phyloP scores from a whole-genome alignment of 2,888 invertebrate species.

The Aleiodes testaceus region DNA sequence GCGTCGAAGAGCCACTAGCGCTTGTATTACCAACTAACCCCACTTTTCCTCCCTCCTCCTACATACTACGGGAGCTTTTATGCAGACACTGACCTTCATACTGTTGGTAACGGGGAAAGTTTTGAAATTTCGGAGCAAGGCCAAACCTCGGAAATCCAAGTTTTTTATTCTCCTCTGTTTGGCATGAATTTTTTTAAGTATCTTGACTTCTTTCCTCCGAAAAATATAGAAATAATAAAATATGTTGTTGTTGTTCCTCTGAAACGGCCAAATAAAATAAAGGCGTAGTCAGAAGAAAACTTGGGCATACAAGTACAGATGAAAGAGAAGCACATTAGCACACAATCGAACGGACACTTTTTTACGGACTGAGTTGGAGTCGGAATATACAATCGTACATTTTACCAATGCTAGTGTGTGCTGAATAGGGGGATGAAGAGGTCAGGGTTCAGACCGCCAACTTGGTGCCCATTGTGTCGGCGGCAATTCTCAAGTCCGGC shows the following conservation, averaged over 20 bases:
- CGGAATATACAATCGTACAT: conserved; percentile 48
- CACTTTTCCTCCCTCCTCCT: conserved; percentile 34
- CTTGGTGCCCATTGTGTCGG: conserved; percentile 71
- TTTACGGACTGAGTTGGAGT: conserved; percentile 39
- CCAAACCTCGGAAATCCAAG: conserved; percentile 55
- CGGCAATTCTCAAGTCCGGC: conserved; percentile 63
- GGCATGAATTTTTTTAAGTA: background rate
- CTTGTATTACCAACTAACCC: conserved; percentile 48
- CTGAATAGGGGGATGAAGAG: conserved; percentile 50
- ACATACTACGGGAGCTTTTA: conserved; percentile 60
- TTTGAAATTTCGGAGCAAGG: conserved; percentile 71
- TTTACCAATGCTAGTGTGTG: conserved; percentile 49
- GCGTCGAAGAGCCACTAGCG: conserved; percentile 43
- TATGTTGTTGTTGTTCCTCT: conserved; percentile 6
- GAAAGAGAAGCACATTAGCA: conserved; percentile 64
- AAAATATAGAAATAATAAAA: conserved; percentile 4
- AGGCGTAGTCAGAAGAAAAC: conserved; percentile 45
- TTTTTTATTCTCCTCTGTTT: background rate
- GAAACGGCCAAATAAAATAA: background rate
- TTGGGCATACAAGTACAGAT: conserved; percentile 37
- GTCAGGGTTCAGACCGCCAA: conserved; percentile 71
- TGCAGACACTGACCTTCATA: conserved; percentile 73
- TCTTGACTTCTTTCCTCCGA: background rate
- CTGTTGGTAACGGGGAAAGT: conserved; percentile 67
- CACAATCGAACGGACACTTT: conserved; percentile 69